phyloP scores from a whole-genome alignment of 2,113 vertebrate species.

The Polyodon spathula region DNA sequence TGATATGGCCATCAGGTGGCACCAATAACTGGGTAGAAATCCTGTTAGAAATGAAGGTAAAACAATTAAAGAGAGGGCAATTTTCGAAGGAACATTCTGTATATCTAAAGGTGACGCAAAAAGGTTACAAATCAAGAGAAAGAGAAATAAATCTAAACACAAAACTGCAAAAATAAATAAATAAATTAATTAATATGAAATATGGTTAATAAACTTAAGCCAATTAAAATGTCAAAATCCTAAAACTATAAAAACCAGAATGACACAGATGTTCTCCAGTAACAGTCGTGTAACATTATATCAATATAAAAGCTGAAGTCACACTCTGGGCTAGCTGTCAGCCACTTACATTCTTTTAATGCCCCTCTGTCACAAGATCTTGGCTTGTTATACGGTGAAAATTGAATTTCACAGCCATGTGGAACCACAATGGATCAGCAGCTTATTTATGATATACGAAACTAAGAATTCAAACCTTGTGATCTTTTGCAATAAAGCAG shows the following conservation, averaged over 20 bases:
- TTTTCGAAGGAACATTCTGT: background rate
- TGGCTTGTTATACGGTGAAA: conserved; percentile 12
- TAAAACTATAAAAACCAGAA: too few relatives aligned
- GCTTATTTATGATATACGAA: conserved; percentile 4
- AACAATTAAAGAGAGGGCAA: background rate
- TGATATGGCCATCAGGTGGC: background rate
- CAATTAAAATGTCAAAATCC: too few relatives aligned
- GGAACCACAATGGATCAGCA: conserved; percentile 2
- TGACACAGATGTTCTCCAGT: too few relatives aligned
- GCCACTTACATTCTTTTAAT: background rate
- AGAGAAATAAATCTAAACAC: too few relatives aligned
- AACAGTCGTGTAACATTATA: too few relatives aligned
- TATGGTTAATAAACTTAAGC: too few relatives aligned
- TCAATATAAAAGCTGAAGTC: background rate
- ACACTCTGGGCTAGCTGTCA: conserved; percentile 4
- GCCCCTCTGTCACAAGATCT: conserved; percentile 11
- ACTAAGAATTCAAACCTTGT: conserved; percentile 5
- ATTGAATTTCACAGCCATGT: conserved; percentile 17
- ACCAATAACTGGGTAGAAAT: background rate
- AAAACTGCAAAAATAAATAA: too few relatives aligned
- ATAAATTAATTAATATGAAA: too few relatives aligned
- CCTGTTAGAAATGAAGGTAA: too few relatives aligned
- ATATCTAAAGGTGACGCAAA: too few relatives aligned
- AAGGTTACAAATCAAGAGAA: too few relatives aligned
- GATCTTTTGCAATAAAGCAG: conserved; percentile 14